These are phyloP conservation scores for Acropternis orthonyx DNA, from an alignment of 2,797 vertebrate species.

Conservation along the genomic window DNA sequence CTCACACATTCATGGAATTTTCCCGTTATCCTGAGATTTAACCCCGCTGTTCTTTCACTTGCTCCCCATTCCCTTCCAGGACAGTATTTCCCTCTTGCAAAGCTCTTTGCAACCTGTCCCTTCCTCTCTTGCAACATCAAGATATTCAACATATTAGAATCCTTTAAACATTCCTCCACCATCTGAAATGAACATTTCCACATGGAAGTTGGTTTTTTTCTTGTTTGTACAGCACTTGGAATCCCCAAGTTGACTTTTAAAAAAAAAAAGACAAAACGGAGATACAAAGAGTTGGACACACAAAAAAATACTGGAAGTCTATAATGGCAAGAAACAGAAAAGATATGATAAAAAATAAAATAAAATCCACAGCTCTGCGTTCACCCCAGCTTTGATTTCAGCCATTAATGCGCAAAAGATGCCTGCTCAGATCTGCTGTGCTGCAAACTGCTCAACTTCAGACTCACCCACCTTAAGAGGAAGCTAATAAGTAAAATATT, in stretches of 20 bases:
- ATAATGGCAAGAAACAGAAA: neutral
- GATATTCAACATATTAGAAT: neutral
- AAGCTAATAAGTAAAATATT: neutral
- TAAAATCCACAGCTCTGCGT: neutral
- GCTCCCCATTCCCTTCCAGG: neutral
- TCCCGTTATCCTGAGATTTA: neutral
- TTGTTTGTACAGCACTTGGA: neutral
- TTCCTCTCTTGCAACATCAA: neutral
- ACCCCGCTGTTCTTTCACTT: neutral
- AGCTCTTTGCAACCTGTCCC: neutral
- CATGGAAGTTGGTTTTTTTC: neutral
- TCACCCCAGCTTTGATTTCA: neutral
- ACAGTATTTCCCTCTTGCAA: neutral
- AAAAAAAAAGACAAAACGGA: neutral
- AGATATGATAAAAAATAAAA: neutral
- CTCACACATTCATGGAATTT: neutral
- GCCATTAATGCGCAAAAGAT: neutral
- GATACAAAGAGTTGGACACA: neutral
- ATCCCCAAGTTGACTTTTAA: neutral
- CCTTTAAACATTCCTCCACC: neutral
- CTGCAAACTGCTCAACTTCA: neutral
- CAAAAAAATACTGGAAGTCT: neutral
- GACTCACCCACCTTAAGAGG: neutral
- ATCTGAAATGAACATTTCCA: neutral
- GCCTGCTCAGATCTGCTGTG: neutral